A percentile compares a stretch with the other conserved stretches of the same genome.
phyloP scores from a whole-genome alignment of 1,140 invertebrate species.

The Eciton burchellii region DNA sequence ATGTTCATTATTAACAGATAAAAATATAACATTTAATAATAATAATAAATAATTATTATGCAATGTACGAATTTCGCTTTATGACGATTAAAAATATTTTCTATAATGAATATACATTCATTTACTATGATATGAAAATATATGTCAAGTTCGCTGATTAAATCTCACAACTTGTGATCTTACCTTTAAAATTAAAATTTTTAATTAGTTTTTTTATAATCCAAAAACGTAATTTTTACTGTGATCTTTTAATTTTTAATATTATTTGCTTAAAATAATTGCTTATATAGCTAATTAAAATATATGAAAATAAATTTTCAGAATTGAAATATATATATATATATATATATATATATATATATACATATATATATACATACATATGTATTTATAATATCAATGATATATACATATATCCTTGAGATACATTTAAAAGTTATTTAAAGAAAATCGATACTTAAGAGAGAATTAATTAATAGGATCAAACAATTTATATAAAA shows the following conservation, averaged over 20 bases:
- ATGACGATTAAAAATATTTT: neutral
- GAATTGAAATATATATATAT: no score
- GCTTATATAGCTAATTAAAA: no score
- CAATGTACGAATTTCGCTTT: constrained; percentile 9
- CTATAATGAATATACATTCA: constrained; percentile 23
- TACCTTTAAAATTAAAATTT: constrained; percentile 7
- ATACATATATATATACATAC: no score
- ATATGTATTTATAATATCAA: no score
- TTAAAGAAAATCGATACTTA: neutral
- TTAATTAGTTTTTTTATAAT: neutral
- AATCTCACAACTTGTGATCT: neutral
- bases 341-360: no score
- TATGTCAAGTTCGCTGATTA: constrained; percentile 22
- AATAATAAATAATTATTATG: constrained; percentile 35
- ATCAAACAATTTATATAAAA: neutral
- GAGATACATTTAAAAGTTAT: neutral
- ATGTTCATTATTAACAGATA: constrained; percentile 7
- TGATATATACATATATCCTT: no score
- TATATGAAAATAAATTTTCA: no score
- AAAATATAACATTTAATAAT: neutral
- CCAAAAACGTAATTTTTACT: neutral
- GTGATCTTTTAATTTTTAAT: constrained; percentile 2
- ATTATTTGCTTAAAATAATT: neutral
- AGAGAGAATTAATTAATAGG: neutral
- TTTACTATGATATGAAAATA: constrained; percentile 9